Evolutionary conservation across 2,113 vertebrate genomes (phyloP).

Genomic region (Pelodiscus sinensis): DNA sequence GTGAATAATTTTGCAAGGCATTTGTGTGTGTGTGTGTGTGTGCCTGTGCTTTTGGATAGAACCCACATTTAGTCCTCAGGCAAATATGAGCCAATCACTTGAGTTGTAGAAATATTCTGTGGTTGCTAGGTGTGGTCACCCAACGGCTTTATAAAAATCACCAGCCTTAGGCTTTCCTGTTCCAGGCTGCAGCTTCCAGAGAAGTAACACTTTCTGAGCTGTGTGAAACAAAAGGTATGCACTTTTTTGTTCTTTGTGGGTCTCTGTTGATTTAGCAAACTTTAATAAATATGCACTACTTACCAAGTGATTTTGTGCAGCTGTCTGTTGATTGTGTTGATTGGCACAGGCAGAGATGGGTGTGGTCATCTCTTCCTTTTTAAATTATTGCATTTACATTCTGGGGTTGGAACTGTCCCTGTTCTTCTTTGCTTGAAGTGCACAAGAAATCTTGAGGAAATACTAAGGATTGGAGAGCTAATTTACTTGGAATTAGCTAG

Average conservation of each 20-base stretch:
- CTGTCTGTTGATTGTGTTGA: not conserved
- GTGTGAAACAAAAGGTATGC: conserved; percentile 64
- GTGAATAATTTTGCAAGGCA: conserved; percentile 64
- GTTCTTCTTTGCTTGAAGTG: not conserved
- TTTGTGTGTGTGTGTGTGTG: conserved; percentile 2
- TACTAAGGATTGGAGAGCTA: not conserved
- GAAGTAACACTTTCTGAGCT: not conserved
- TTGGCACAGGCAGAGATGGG: not conserved
- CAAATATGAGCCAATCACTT: conserved; percentile 46
- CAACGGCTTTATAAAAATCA: conserved; percentile 61
- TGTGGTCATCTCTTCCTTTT: not conserved
- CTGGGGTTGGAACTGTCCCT: not conserved
- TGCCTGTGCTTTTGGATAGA: conserved; percentile 22
- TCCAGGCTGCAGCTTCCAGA: not conserved
- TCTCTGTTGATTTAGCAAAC: not conserved
- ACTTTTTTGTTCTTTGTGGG: not conserved
- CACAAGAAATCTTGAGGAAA: not conserved
- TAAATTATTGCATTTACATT: not conserved
- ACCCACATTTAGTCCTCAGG: conserved; percentile 30
- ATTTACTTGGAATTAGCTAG: not conserved
- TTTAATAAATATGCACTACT: not conserved
- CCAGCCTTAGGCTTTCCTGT: not conserved
- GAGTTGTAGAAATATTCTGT: conserved; percentile 38
- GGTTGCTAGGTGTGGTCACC: conserved; percentile 80
- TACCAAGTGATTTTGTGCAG: not conserved